These are phyloP conservation scores for Diaprepes abbreviatus DNA, from an alignment of 2,888 invertebrate genomes.

Conservation along the genomic window DNA sequence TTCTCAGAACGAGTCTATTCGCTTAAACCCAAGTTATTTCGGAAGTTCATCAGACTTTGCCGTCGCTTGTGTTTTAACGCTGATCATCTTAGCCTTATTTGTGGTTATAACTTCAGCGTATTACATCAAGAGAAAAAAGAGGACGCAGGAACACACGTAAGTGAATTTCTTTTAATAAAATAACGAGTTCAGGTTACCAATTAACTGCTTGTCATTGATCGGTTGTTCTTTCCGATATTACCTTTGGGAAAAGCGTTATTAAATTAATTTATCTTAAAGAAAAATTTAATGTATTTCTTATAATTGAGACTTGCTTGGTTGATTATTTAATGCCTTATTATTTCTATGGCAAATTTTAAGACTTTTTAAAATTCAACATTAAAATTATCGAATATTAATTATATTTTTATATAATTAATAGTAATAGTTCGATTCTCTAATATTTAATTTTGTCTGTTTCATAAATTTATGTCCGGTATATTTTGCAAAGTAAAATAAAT, in stretches of 20 bases:
- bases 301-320: too few relatives aligned
- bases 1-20: slow-evolving; percentile 81
- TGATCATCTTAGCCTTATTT: slow-evolving; percentile 74
- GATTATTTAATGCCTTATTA: too few relatives aligned
- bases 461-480: too few relatives aligned
- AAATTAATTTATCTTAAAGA: slow-evolving; percentile 14
- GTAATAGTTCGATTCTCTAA: too few relatives aligned
- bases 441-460: too few relatives aligned
- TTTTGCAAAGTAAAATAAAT: too few relatives aligned
- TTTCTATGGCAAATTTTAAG: too few relatives aligned
- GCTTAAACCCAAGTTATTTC: slow-evolving; percentile 77
- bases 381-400: too few relatives aligned
- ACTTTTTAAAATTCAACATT: too few relatives aligned
- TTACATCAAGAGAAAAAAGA: slow-evolving; percentile 77
- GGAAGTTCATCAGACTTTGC: slow-evolving; percentile 80
- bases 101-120: slow-evolving; percentile 76
- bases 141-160: slow-evolving; percentile 80
- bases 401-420: too few relatives aligned
- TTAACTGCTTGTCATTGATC: slow-evolving; percentile 35
- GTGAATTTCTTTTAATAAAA: slow-evolving; percentile 56
- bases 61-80: slow-evolving; percentile 84
- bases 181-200: slow-evolving; percentile 39
- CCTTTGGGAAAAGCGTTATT: neutral
- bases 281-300: too few relatives aligned
- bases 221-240: slow-evolving; percentile 14